Percentiles rank a stretch among this genome's conserved stretches.
phyloP scores from a whole-genome alignment of 1,140 invertebrate species.

The Drosophila nasuta region DNA sequence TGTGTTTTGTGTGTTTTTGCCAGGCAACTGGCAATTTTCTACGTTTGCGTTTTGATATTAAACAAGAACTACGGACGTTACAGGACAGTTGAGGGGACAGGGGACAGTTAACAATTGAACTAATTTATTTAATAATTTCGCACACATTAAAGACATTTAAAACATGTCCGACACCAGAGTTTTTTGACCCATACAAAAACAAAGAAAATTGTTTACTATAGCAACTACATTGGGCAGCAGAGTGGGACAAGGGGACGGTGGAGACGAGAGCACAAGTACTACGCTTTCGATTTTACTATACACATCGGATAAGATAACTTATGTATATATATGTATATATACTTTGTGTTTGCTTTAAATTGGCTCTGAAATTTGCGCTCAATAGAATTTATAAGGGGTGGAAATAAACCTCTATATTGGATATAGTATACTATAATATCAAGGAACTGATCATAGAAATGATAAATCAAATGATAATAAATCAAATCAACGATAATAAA shows the following conservation, averaged over 20 bases:
- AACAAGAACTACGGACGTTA: constrained; percentile 70
- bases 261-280: constrained; percentile 34
- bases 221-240: constrained; percentile 67
- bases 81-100: constrained; percentile 17
- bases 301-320: constrained; percentile 20
- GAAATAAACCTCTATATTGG: constrained; percentile 18
- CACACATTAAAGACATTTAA: constrained; percentile 52
- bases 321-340: constrained; percentile 64
- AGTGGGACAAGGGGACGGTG: constrained; percentile 20
- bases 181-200: constrained; percentile 30
- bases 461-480: constrained; percentile 38
- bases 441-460: constrained; percentile 33
- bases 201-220: constrained; percentile 16
- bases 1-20: constrained; percentile 49
- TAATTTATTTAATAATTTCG: constrained; percentile 24
- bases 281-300: constrained; percentile 54
- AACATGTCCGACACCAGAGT: constrained; percentile 71
- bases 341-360: constrained; percentile 69
- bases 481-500: constrained; percentile 38
- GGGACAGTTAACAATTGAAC: constrained; percentile 59
- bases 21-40: constrained; percentile 42
- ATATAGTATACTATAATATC: constrained; percentile 22
- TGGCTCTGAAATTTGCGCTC: constrained; percentile 18
- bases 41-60: constrained; percentile 52
- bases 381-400: constrained; percentile 56